phyloP scores from a whole-genome alignment of 2,797 vertebrate species.

The Balearica regulorum region DNA sequence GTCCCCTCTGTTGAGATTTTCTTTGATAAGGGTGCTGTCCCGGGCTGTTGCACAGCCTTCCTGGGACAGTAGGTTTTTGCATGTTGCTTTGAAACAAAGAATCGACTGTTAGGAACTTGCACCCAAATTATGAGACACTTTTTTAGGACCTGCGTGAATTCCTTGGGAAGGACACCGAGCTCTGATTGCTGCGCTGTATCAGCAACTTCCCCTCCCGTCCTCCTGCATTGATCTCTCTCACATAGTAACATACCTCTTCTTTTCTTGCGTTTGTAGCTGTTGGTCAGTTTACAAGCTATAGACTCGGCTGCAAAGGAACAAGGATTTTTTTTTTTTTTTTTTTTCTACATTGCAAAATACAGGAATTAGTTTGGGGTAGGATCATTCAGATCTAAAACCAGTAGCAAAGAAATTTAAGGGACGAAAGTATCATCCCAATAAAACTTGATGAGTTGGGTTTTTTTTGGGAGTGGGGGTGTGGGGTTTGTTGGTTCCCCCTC shows the following conservation, averaged over 20 bases:
- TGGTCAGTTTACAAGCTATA: not conserved
- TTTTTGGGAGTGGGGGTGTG: not conserved
- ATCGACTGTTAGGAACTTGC: not conserved
- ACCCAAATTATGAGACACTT: no score
- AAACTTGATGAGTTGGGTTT: not conserved
- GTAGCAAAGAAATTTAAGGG: not conserved
- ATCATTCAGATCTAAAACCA: not conserved
- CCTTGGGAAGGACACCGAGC: not conserved
- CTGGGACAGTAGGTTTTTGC: not conserved
- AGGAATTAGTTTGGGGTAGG: not conserved
- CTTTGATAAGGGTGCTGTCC: accelerated
- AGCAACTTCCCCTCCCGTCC: no score
- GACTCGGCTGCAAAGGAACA: not conserved
- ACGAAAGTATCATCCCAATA: not conserved
- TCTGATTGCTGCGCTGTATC: not conserved
- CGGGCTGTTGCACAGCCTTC: not conserved
- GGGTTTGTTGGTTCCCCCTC: no score
- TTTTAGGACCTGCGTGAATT: not conserved
- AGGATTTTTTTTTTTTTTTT: not conserved
- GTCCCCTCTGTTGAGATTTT: no score
- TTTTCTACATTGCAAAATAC: not conserved
- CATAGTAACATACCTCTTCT: not conserved
- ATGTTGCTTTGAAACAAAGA: not conserved
- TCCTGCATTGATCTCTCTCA: not conserved
- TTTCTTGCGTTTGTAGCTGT: not conserved